A percentile compares a stretch with the other conserved stretches of the same genome.
phyloP scores from a whole-genome alignment of 2,797 vertebrate species.

The Telmatherina bonti region DNA sequence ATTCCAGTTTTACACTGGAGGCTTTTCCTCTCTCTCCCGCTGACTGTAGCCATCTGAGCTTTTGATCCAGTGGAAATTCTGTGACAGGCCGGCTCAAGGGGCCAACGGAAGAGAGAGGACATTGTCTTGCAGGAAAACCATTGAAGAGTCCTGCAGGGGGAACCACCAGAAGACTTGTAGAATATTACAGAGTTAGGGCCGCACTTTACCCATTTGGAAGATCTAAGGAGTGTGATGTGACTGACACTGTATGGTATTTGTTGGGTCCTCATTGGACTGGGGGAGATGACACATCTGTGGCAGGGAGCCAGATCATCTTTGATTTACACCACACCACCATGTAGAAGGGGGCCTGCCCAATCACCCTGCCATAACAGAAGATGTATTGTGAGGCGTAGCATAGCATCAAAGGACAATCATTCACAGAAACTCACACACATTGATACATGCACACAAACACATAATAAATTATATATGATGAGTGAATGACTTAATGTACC shows the following conservation, averaged over 20 bases:
- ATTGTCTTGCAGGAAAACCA: constrained; percentile 63
- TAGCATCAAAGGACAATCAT: constrained; percentile 73
- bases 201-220: constrained; percentile 47
- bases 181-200: constrained; percentile 49
- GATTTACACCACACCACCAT: constrained; percentile 74
- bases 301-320: constrained; percentile 73
- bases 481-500: constrained; percentile 59
- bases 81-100: constrained; percentile 66
- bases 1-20: constrained; percentile 52
- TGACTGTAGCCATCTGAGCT: constrained; percentile 71
- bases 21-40: constrained; percentile 47
- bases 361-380: constrained; percentile 65
- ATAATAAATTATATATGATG: constrained; percentile 68
- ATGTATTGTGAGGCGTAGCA: constrained; percentile 65
- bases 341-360: constrained; percentile 48
- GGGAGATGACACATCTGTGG: constrained; percentile 73
- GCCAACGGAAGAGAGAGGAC: constrained; percentile 62
- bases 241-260: constrained; percentile 69
- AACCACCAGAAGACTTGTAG: constrained; percentile 31
- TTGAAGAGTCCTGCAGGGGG: constrained; percentile 48
- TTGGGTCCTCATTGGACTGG: constrained; percentile 58
- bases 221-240: constrained; percentile 62
- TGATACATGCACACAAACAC: constrained; percentile 23
- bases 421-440: constrained; percentile 40
- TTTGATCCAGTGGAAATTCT: constrained; percentile 65